A percentile compares a stretch with the other conserved stretches of the same genome.
phyloP scores from a whole-genome alignment of 1,140 invertebrate species.

The Cephus cinctus region DNA sequence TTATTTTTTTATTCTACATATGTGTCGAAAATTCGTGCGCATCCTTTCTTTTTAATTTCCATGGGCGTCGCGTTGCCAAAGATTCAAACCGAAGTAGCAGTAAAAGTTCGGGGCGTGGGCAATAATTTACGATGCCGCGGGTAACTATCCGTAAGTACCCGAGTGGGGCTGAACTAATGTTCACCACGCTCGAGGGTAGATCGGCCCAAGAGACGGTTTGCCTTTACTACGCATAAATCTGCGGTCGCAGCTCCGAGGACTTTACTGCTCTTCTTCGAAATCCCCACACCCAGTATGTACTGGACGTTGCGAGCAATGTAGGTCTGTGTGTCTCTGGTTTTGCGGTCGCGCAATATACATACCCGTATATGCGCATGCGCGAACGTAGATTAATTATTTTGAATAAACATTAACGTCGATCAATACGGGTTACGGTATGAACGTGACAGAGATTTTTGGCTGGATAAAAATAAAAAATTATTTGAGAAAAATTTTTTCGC shows the following conservation, averaged over 20 bases:
- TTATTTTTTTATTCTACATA: too few species aligned
- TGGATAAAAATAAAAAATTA: too few species aligned
- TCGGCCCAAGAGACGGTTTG: constrained; percentile 25
- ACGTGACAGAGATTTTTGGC: too few species aligned
- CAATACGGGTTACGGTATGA: too few species aligned
- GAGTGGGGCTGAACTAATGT: constrained; percentile 39
- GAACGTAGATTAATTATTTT: too few species aligned
- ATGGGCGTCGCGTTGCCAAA: background rate
- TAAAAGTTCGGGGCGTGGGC: constrained; percentile 49
- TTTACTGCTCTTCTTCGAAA: constrained; percentile 48
- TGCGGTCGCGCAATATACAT: constrained; percentile 12
- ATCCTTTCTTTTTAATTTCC: background rate
- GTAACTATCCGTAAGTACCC: constrained; percentile 52
- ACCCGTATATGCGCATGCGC: background rate
- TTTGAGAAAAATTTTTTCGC: too few species aligned
- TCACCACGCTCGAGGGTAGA: constrained; percentile 26
- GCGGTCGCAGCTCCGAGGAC: constrained; percentile 31
- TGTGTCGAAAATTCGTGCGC: constrained; percentile 21
- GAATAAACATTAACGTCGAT: too few species aligned
- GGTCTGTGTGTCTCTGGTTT: constrained; percentile 35
- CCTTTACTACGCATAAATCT: constrained; percentile 53
- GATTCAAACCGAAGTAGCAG: constrained; percentile 21
- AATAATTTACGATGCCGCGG: constrained; percentile 51
- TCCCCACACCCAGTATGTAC: constrained; percentile 24
- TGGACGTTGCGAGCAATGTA: too few species aligned